phyloP scores from a whole-genome alignment of 2,797 vertebrate species.

The Apodemus agrarius region DNA sequence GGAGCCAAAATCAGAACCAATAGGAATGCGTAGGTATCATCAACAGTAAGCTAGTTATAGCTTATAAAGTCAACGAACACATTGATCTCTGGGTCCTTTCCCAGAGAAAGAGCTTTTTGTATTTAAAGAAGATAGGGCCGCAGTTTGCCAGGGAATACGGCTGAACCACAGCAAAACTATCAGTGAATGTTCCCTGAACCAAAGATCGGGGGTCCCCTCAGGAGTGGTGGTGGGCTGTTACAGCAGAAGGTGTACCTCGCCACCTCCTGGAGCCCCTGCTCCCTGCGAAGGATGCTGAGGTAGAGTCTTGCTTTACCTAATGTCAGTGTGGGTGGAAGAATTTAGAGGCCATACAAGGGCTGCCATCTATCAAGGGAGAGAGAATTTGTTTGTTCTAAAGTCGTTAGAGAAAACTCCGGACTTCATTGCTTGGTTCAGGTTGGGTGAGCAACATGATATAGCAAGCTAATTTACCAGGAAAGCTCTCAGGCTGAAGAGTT shows the following conservation, averaged over 20 bases:
- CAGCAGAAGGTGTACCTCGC: neutral
- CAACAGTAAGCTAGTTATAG: neutral
- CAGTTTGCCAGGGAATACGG: neutral
- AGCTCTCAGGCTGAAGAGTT: neutral
- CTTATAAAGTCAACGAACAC: neutral
- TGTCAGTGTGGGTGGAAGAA: neutral
- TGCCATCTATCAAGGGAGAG: neutral
- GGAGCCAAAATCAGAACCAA: neutral
- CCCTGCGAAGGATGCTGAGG: neutral
- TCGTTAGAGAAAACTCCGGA: neutral
- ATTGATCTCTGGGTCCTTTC: neutral
- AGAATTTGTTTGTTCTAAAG: neutral
- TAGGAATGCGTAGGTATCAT: neutral
- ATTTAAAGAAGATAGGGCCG: neutral
- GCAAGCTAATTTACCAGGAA: neutral
- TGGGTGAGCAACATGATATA: neutral
- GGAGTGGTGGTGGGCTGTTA: accelerated
- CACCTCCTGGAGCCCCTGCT: accelerated
- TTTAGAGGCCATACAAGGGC: neutral
- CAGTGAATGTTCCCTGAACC: accelerated
- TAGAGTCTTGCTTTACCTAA: neutral
- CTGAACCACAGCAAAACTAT: neutral
- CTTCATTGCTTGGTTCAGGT: neutral
- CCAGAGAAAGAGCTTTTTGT: neutral
- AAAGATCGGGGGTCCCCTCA: neutral